Conservation (phyloP, 2,797 vertebrate genomes). For the Propithecus perrieri region DNA sequence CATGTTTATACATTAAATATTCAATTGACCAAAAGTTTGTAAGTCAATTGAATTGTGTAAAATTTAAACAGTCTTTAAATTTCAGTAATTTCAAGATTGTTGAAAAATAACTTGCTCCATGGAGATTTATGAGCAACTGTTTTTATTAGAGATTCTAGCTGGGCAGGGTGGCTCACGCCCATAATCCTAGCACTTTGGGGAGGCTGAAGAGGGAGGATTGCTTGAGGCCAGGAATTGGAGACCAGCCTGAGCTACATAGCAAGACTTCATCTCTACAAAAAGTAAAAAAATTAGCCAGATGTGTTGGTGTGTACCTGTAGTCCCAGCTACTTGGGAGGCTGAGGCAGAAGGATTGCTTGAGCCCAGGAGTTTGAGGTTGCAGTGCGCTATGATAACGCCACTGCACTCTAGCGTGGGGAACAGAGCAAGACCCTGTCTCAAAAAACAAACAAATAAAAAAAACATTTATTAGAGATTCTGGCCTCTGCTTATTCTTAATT, state of each 20-base stretch:
- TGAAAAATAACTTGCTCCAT: neutral
- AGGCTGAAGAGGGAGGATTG: neutral
- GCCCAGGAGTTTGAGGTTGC: neutral
- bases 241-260: neutral
- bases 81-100: neutral
- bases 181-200: neutral
- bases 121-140: neutral
- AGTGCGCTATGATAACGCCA: neutral
- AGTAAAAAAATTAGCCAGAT: neutral
- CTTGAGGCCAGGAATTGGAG: neutral
- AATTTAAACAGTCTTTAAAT: no score
- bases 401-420: neutral
- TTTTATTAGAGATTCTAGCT: conserved; percentile 20
- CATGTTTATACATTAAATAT: neutral
- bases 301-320: neutral
- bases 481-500: neutral
- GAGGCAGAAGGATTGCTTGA: neutral
- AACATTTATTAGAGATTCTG: conserved; percentile 14
- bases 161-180: neutral
- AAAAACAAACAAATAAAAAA: neutral
- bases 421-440: neutral
- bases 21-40: neutral
- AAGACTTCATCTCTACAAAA: neutral
- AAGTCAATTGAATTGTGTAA: neutral
- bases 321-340: neutral